Percentiles rank a stretch among this genome's conserved stretches.
Conservation (phyloP, 2,888 invertebrate genomes). For the Caenorhabditis auriculariae region DNA sequence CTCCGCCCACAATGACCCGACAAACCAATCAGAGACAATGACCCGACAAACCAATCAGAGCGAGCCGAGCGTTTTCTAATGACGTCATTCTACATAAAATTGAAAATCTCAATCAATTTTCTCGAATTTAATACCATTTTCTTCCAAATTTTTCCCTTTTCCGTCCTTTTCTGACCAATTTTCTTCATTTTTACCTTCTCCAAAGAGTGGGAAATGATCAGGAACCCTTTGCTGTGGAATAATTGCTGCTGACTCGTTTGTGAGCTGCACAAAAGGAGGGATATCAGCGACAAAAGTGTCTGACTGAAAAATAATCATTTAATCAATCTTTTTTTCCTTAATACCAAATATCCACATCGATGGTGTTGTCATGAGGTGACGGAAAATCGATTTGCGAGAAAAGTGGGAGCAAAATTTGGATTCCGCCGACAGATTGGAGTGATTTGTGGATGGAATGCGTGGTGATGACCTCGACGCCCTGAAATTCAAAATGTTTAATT, state of each 20-base stretch:
- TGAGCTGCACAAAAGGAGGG: slow-evolving; percentile 93
- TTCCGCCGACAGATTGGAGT: slow-evolving; percentile 96
- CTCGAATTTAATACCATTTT: no score
- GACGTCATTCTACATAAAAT: no score
- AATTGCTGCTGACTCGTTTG: slow-evolving; percentile 98
- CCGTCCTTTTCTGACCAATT: no score
- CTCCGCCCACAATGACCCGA: no score
- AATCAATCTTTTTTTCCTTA: background rate
- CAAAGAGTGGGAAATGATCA: slow-evolving; percentile 81
- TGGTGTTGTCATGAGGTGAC: slow-evolving; percentile 55
- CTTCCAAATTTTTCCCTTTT: no score
- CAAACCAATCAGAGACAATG: no score
- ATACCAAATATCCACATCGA: slow-evolving; percentile 66
- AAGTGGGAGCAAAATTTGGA: slow-evolving; percentile 86
- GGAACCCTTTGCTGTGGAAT: slow-evolving; percentile 96
- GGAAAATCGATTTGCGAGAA: slow-evolving; percentile 93
- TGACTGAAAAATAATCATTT: slow-evolving; percentile 72
- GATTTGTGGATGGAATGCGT: slow-evolving; percentile 99
- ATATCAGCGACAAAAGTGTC: slow-evolving; percentile 92
- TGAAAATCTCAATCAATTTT: no score
- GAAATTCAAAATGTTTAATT: no score
- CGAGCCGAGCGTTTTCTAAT: no score
- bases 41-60: no score
- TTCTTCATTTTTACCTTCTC: slow-evolving; percentile 43
- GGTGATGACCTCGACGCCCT: slow-evolving; percentile 98